Evolutionary conservation across 2,113 vertebrate species (phyloP).

Genomic region (Calonectris borealis): DNA sequence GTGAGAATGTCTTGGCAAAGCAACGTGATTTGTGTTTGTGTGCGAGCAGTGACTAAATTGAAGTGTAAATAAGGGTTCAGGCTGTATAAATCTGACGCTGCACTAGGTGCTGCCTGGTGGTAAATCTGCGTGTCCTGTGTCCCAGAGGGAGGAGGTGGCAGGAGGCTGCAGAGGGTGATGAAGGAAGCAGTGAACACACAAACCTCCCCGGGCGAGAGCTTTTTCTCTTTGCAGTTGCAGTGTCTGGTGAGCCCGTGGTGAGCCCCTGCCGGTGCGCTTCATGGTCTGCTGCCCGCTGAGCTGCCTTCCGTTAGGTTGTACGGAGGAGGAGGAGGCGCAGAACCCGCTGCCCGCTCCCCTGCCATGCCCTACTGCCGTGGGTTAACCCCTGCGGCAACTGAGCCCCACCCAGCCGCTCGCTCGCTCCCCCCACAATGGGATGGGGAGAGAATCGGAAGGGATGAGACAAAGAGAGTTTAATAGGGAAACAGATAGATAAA

Average conservation of each 20-base stretch:
- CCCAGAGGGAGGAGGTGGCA: not conserved
- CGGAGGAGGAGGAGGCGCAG: not conserved
- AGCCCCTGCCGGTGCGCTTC: too few species aligned
- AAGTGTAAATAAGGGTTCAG: not conserved
- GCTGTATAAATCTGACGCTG: not conserved
- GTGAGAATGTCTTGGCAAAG: not conserved
- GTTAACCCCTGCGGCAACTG: too few species aligned
- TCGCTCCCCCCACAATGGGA: too few species aligned
- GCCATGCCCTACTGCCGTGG: not conserved
- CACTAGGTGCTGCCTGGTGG: not conserved
- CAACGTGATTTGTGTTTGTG: not conserved
- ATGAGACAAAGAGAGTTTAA: too few species aligned
- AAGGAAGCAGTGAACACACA: not conserved
- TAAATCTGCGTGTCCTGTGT: not conserved
- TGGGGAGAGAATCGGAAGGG: too few species aligned
- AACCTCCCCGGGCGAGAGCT: not conserved
- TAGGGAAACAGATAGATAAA: too few species aligned
- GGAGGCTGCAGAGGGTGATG: not conserved
- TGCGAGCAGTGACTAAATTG: not conserved
- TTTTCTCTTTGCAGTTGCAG: accelerated
- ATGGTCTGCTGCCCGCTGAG: not conserved
- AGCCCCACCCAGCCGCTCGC: too few species aligned
- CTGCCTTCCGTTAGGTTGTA: not conserved
- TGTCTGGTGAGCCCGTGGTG: not conserved
- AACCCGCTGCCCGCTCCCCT: not conserved